Conservation (phyloP, 1,140 invertebrate species). For the Archegozetes longisetosus region DNA sequence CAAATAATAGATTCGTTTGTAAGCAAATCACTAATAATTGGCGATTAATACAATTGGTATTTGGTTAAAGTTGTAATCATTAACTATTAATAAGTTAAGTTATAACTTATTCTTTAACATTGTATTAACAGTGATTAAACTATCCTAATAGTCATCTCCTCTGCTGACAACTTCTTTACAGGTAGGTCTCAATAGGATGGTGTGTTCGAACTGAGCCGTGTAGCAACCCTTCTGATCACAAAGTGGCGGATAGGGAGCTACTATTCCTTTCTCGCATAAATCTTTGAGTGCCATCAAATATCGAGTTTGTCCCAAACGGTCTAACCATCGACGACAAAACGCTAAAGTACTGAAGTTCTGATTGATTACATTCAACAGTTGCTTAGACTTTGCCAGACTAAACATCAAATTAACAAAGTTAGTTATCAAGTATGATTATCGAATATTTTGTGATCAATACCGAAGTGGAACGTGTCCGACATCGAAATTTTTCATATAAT, state of each 20-base stretch:
- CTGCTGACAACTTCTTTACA: constrained; percentile 96
- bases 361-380: constrained; percentile 84
- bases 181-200: constrained; percentile 87
- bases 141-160: constrained; percentile 89
- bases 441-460: constrained; percentile 20
- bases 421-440: neutral
- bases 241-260: constrained; percentile 93
- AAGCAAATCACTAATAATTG: no score
- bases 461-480: constrained; percentile 70
- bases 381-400: constrained; percentile 77
- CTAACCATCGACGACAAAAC: constrained; percentile 97
- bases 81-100: no score
- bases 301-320: constrained; percentile 86
- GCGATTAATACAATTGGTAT: no score
- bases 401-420: constrained; percentile 8
- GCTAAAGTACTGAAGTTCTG: constrained; percentile 95
- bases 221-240: constrained; percentile 96
- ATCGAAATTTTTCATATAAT: constrained; percentile 99
- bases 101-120: no score
- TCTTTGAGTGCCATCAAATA: constrained; percentile 98
- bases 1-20: no score
- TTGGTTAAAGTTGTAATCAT: no score
- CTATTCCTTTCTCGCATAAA: constrained; percentile 83
- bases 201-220: constrained; percentile 98
- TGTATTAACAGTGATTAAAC: no score